Conservation (phyloP, 2,888 invertebrate genomes). For the Kryphioiulus occultus region DNA sequence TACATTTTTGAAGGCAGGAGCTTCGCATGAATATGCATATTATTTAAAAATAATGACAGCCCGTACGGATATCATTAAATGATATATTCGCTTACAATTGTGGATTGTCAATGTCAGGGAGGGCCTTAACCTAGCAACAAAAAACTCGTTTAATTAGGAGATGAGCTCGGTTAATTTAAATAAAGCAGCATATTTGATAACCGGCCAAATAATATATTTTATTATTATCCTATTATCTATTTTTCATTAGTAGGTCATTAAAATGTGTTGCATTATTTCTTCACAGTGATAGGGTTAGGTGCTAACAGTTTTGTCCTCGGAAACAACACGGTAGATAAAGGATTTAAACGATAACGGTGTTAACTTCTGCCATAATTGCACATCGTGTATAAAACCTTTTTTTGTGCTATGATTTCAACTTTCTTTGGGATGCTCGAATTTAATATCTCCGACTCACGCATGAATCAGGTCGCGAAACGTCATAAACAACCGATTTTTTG, state of each 20-base stretch:
- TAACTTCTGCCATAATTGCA: background rate
- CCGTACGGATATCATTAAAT: background rate
- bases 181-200: background rate
- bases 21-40: constrained; percentile 16
- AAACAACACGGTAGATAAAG: background rate
- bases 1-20: background rate
- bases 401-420: background rate
- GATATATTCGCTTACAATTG: background rate
- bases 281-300: background rate
- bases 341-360: background rate
- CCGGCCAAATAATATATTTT: background rate
- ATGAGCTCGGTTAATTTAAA: background rate
- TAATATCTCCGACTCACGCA: background rate
- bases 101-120: background rate
- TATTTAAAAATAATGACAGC: background rate
- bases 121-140: constrained; percentile 9
- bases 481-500: background rate
- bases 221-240: background rate
- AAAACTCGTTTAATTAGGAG: constrained; percentile 7
- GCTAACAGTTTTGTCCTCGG: background rate
- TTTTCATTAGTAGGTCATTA: background rate
- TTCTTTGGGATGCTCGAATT: background rate
- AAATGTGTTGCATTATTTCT: background rate
- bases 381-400: background rate
- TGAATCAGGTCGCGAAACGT: background rate